Conservation (phyloP, 2,797 vertebrate genomes). For the Synaphobranchus kaupii region DNA sequence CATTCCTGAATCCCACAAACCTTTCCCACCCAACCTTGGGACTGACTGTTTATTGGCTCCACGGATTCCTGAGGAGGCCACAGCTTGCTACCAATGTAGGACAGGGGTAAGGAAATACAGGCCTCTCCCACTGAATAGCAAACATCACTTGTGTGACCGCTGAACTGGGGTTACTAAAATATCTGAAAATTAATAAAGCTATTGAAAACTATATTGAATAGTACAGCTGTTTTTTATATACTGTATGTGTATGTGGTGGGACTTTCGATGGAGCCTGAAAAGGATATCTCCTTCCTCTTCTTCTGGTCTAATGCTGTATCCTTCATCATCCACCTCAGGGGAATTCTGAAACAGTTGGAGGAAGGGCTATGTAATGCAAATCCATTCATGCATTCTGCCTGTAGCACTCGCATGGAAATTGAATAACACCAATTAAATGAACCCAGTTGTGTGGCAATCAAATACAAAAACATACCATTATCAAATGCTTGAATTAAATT, state of each 20-base stretch:
- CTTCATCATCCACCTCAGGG: conserved; percentile 94
- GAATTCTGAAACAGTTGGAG: conserved; percentile 77
- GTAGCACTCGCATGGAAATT: neutral
- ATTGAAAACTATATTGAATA: neutral
- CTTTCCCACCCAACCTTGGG: neutral
- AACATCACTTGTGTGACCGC: neutral
- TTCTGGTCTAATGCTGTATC: conserved; percentile 95
- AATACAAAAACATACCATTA: neutral
- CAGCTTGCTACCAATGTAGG: neutral
- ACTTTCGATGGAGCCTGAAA: neutral
- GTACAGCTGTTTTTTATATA: no score
- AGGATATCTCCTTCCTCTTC: conserved; percentile 83
- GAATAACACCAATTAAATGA: neutral
- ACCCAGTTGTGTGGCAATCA: neutral
- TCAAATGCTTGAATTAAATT: neutral
- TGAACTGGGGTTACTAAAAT: neutral
- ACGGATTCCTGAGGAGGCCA: neutral
- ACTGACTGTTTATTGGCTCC: neutral
- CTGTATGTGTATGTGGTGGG: neutral
- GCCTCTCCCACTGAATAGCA: neutral
- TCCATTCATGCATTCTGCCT: neutral
- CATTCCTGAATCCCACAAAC: conserved; percentile 17
- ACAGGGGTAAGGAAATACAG: neutral
- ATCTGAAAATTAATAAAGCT: neutral
- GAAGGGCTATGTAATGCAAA: neutral